Evolutionary conservation across 2,888 invertebrate species (phyloP).

Genomic region (Timandra comae): DNA sequence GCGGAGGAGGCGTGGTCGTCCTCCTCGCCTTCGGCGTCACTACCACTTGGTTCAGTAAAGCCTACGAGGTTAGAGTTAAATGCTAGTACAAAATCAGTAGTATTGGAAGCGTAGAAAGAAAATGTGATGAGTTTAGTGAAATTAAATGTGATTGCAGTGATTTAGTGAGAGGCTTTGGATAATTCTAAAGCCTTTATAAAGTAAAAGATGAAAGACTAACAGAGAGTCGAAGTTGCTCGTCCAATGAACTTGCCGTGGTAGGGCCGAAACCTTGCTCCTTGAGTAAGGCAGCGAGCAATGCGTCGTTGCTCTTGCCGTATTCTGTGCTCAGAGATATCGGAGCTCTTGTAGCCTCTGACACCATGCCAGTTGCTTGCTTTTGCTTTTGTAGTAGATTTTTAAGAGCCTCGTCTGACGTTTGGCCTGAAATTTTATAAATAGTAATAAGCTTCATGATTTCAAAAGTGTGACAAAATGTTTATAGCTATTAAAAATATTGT

Average conservation of each 20-base stretch:
- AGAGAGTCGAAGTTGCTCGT: conserved; percentile 75
- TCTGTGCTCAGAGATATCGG: conserved; percentile 67
- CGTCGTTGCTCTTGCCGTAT: conserved; percentile 81
- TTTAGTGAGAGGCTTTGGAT: conserved; percentile 3
- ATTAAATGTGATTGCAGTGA: neutral
- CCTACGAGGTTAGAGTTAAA: conserved; percentile 67
- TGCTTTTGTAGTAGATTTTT: conserved; percentile 55
- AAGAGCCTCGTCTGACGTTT: conserved; percentile 64
- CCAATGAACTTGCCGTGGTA: conserved; percentile 79
- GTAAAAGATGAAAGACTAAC: conserved; percentile 57
- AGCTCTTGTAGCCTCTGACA: conserved; percentile 59
- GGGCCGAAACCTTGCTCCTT: conserved; percentile 85
- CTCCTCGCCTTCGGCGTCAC: conserved; percentile 70
- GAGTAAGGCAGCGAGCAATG: conserved; percentile 81
- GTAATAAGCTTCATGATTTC: too few species aligned
- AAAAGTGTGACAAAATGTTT: too few species aligned
- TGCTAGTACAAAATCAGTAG: conserved; percentile 19
- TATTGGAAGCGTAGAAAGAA: conserved; percentile 25
- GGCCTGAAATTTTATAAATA: conserved; percentile 59
- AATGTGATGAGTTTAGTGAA: conserved; percentile 8
- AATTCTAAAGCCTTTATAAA: conserved; percentile 15
- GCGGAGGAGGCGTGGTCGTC: conserved; percentile 52
- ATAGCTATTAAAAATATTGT: too few species aligned
- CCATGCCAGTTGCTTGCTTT: conserved; percentile 50
- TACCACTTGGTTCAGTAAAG: conserved; percentile 76